A percentile compares a stretch with the other conserved stretches of the same genome.
Evolutionary conservation across 92 coral and sea anemone species (phyloP).

Genomic region (Heliopora coerulea): DNA sequence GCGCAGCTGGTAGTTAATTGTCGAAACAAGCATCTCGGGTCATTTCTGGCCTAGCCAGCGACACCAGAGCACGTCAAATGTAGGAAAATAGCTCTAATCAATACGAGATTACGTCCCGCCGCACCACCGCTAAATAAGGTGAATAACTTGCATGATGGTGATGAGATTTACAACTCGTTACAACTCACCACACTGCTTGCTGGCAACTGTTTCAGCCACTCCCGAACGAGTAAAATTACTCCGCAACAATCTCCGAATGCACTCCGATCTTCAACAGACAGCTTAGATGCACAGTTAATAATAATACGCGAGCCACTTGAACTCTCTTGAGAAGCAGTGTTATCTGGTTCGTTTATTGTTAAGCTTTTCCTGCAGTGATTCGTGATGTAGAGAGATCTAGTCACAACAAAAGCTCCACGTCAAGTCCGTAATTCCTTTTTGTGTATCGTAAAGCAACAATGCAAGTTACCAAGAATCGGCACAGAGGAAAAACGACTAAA

Average conservation of each 20-base stretch:
- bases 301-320: slow-evolving; percentile 15
- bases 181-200: background rate
- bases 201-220: too few relatives aligned
- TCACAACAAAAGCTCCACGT: slow-evolving; percentile 7
- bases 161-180: background rate
- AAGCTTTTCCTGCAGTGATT: background rate
- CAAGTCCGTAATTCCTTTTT: slow-evolving; percentile 23
- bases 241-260: too few relatives aligned
- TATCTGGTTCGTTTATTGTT: slow-evolving; percentile 12
- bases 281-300: background rate
- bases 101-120: too few relatives aligned
- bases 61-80: background rate
- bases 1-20: slow-evolving; percentile 34
- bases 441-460: background rate
- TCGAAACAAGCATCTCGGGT: slow-evolving; percentile 23
- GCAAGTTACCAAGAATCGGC: slow-evolving; percentile 7
- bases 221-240: too few relatives aligned
- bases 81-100: background rate
- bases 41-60: slow-evolving; percentile 5
- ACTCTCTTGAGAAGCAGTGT: background rate
- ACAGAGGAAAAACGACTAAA: background rate
- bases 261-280: too few relatives aligned
- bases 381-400: background rate
- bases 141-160: too few relatives aligned
- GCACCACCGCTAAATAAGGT: background rate